These are phyloP conservation scores for human DNA, from an alignment of 2,113 vertebrate genomes.

Conservation along the genomic window GRCh38 chr14:73257501-73258000, in stretches of 20 bases:
- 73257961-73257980: not conserved
- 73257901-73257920: fast-evolving
- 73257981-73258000: not conserved
- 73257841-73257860: too few species aligned
- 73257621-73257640: not conserved
- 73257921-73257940: too few species aligned
- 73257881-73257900: too few species aligned
- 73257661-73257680: not conserved
- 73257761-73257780: too few species aligned
- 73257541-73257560: not conserved
- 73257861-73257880: too few species aligned
- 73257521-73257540: not conserved
- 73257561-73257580: not conserved
- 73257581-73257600: not conserved
- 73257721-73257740: not conserved
- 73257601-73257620: not conserved
- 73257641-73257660: too few species aligned
- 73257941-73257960: too few species aligned
- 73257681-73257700: not conserved
- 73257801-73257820: too few species aligned
- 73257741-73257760: not conserved
- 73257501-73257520: not conserved
- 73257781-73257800: too few species aligned
- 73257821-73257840: too few species aligned
- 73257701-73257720: not conserved